These are phyloP conservation scores for Apamea epomidion DNA, from an alignment of 2,888 invertebrate genomes.

Conservation along the genomic window DNA sequence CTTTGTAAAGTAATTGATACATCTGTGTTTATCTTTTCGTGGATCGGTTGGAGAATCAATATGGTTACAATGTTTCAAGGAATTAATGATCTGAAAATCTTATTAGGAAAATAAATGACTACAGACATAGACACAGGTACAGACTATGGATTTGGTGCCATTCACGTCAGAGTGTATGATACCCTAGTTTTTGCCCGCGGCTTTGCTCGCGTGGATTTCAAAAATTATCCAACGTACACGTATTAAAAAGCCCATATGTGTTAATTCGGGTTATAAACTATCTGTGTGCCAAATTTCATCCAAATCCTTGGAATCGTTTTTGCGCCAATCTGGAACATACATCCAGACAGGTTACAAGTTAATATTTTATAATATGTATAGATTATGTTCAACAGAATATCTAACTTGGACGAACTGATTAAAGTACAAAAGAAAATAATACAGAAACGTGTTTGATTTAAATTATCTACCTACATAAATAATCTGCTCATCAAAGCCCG, in stretches of 20 bases:
- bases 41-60: conserved; percentile 15
- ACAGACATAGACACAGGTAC: background rate
- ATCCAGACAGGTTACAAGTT: background rate
- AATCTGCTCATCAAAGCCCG: background rate
- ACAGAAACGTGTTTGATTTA: background rate
- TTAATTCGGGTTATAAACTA: background rate
- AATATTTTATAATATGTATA: background rate
- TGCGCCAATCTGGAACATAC: background rate
- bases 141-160: background rate
- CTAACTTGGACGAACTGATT: background rate
- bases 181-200: background rate
- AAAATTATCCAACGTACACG: background rate
- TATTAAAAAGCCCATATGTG: background rate
- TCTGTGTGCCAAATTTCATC: background rate
- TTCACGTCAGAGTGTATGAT: background rate
- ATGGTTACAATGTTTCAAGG: background rate
- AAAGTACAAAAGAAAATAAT: background rate
- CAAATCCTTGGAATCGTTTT: background rate
- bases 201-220: background rate
- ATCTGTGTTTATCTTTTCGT: conserved; percentile 30
- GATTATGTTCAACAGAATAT: background rate
- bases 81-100: background rate
- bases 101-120: too few relatives aligned
- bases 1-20: conserved; percentile 42
- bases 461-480: background rate